Conservation (phyloP, 2,888 invertebrate genomes). For the Lutraria lutraria region DNA sequence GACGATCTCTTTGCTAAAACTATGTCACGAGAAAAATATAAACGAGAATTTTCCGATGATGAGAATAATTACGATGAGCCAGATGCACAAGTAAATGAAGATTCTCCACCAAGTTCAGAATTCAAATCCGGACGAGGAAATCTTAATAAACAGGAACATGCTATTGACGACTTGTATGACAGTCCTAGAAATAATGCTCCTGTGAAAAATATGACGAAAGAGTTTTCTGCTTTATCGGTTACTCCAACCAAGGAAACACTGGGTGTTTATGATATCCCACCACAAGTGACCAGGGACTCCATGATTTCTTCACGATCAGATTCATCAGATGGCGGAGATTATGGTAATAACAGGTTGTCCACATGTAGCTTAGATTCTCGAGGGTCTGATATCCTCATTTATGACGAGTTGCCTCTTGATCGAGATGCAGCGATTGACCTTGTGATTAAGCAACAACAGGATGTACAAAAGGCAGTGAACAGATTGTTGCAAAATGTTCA, state of each 20-base stretch:
- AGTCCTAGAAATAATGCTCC: constrained; percentile 83
- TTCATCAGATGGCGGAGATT: constrained; percentile 77
- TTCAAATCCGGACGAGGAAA: constrained; percentile 28
- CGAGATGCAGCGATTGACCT: constrained; percentile 92
- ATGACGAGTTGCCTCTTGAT: constrained; percentile 90
- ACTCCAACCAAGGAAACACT: constrained; percentile 57
- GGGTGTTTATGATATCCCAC: constrained; percentile 87
- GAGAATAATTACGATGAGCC: constrained; percentile 72
- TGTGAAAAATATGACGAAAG: constrained; percentile 69
- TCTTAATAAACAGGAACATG: constrained; percentile 76
- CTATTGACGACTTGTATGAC: constrained; percentile 85
- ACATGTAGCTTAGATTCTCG: constrained; percentile 80
- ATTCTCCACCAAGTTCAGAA: constrained; percentile 37
- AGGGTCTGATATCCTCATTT: constrained; percentile 77
- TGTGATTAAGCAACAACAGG: constrained; percentile 91
- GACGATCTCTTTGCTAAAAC: constrained; percentile 59
- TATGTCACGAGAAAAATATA: constrained; percentile 35
- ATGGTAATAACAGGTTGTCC: constrained; percentile 77
- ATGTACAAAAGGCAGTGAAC: constrained; percentile 94
- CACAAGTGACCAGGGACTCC: constrained; percentile 87
- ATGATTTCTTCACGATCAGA: constrained; percentile 80
- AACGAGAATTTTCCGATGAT: constrained; percentile 60
- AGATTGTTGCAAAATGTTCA: constrained; percentile 91
- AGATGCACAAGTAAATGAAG: constrained; percentile 55
- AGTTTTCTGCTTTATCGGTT: constrained; percentile 60